Evolutionary conservation across 2,797 vertebrate genomes (phyloP), one percentile per base, ranked within the genome.

Genomic region (Eupleurogrammus muticus): DNA sequence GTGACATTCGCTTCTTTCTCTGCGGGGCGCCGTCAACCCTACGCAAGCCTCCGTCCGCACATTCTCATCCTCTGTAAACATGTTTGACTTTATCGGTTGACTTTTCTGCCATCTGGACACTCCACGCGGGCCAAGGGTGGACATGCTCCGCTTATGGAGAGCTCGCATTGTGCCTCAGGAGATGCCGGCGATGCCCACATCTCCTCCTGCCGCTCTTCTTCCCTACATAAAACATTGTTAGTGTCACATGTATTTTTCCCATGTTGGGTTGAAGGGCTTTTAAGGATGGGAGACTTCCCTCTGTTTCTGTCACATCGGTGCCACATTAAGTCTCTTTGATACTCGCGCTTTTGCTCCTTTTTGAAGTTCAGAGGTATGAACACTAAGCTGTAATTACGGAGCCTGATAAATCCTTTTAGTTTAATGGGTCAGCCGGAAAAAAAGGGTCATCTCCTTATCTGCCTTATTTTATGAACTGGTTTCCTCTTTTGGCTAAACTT

Each of bases 81-180:
- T 61, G 84, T 81, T 85, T 86, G 86, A 91, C 87, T 90, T 88
- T 77, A 85, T 83, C 72, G 46, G 73, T 89, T 81, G 86, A 89
- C 89, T 90, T 84, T 75, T 72, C 59, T 73, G 81, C 87, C 90
- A 91, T 92, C 90, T 91, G 91, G 75, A 59, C 46, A 2, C 75
- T 78, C 54, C 67, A 40, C 68, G 13, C 72, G n/a, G 69, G 64
- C 81, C 24, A 20, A 70, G 64, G 65, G 48, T 35, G 53, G 77
- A 84, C 74, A 64, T 38, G 57, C 62, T 66, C 34, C 69, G 34
- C 70, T 81, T 64, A 67, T 61, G 32, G 11, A 47, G 6, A 70
- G 58, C 73, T 68, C 80, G 57, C 56, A 76, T 73, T 72, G 56
- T 34, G 13, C 53, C 86, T 50, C 66, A 46, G 32, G 81, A 76